Conservation (phyloP, 2,888 invertebrate species). For the Enchytraeus crypticus region DNA sequence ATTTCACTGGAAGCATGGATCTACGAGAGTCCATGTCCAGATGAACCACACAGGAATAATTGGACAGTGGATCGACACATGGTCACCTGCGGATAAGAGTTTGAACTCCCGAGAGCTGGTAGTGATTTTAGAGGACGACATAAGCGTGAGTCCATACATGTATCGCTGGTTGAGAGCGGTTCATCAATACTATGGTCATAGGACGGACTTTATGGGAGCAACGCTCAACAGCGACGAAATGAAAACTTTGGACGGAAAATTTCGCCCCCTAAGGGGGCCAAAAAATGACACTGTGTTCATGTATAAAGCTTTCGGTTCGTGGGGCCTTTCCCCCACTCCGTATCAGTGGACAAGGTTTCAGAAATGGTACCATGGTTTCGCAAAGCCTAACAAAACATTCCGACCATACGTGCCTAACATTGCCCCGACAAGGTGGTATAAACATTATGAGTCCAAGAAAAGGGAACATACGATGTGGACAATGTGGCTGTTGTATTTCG, state of each 20-base stretch:
- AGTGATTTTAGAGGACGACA: constrained; percentile 37
- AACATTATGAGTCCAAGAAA: not conserved
- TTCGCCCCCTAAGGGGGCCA: not conserved
- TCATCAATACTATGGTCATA: constrained; percentile 29
- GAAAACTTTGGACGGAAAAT: too few species aligned
- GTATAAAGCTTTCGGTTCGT: constrained; percentile 14
- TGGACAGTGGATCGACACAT: constrained; percentile 32
- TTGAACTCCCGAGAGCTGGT: constrained; percentile 30
- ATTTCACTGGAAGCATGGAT: constrained; percentile 8
- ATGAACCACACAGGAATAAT: constrained; percentile 25
- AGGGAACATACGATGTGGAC: constrained; percentile 20
- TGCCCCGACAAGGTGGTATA: constrained; percentile 21
- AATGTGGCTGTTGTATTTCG: constrained; percentile 25
- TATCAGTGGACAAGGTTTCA: constrained; percentile 11
- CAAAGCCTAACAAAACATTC: not conserved
- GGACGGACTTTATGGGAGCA: constrained; percentile 30
- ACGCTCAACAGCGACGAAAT: constrained; percentile 31
- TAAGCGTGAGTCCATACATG: constrained; percentile 33
- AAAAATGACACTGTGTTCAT: constrained; percentile 12
- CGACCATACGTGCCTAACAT: constrained; percentile 21
- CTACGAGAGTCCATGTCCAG: constrained; percentile 22
- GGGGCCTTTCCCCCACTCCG: constrained; percentile 12
- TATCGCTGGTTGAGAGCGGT: constrained; percentile 35
- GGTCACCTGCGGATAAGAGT: constrained; percentile 24
- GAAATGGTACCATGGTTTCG: constrained; percentile 7